phyloP scores from a whole-genome alignment of 2,888 invertebrate genomes.

The Drosophila mimica region DNA sequence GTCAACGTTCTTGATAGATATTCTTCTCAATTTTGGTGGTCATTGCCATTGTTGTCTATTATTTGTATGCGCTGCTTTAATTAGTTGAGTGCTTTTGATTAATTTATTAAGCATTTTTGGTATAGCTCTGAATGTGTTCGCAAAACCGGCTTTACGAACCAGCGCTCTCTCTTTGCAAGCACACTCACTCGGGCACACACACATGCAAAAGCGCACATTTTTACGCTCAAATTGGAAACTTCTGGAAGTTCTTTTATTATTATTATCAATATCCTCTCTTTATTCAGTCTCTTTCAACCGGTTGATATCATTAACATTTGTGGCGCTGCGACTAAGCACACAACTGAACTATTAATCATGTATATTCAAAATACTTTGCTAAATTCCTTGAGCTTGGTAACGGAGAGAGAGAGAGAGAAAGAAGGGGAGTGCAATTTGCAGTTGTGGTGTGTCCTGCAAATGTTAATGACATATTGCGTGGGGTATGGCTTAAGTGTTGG shows the following conservation, averaged over 20 bases:
- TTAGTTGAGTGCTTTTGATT: constrained; percentile 50
- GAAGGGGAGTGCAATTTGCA: background rate
- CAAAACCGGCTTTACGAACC: constrained; percentile 64
- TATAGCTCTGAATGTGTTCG: constrained; percentile 38
- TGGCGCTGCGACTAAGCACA: constrained; percentile 35
- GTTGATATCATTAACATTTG: constrained; percentile 42
- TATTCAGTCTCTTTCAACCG: constrained; percentile 1
- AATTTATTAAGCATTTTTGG: constrained; percentile 56
- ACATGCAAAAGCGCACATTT: constrained; percentile 7
- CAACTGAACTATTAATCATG: constrained; percentile 49
- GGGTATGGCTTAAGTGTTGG: constrained; percentile 49
- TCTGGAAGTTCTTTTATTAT: constrained; percentile 57
- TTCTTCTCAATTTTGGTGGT: constrained; percentile 17
- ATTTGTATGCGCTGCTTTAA: constrained; percentile 16
- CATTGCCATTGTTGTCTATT: constrained; percentile 29
- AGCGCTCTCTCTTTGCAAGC: constrained; percentile 15
- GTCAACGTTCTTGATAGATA: constrained; percentile 2
- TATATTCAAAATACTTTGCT: constrained; percentile 32
- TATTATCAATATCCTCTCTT: constrained; percentile 22
- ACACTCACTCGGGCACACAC: constrained; percentile 15
- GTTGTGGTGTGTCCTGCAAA: constrained; percentile 38
- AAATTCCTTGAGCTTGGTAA: constrained; percentile 22
- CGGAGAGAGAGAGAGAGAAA: background rate
- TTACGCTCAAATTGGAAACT: constrained; percentile 63
- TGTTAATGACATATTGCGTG: constrained; percentile 47